Conservation (phyloP, 2,113 vertebrate species). For the Grantiella picta region DNA sequence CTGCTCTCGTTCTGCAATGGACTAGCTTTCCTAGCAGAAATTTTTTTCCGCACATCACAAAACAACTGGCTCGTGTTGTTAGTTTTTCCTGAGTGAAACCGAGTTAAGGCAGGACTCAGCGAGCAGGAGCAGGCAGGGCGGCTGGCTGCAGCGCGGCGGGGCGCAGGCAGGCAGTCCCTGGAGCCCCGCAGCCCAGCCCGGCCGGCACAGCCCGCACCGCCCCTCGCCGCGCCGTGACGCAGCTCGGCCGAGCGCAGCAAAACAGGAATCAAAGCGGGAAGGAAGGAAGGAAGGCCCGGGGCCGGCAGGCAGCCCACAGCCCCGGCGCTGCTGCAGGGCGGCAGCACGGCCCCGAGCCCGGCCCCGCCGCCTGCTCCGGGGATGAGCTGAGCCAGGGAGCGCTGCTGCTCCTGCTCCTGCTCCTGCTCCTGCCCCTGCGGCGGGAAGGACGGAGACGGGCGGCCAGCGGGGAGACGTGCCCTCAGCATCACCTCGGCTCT, state of each 20-base stretch:
- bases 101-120: too few relatives aligned
- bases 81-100: neutral
- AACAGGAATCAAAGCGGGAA: too few relatives aligned
- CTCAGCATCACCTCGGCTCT: neutral
- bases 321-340: neutral
- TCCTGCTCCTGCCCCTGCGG: neutral
- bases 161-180: neutral
- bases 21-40: neutral
- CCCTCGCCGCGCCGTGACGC: neutral
- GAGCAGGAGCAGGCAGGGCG: neutral
- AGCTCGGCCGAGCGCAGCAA: neutral
- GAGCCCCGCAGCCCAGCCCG: neutral
- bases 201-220: neutral
- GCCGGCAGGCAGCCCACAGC: neutral
- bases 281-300: neutral
- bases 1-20: neutral
- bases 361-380: fast-evolving
- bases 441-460: neutral
- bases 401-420: neutral
- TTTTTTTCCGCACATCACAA: neutral
- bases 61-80: neutral
- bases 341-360: neutral
- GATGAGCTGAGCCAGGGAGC: fast-evolving
- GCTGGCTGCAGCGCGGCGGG: fast-evolving
- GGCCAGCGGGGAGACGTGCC: neutral